Percentiles rank a stretch among this genome's conserved stretches.
phyloP scores from a whole-genome alignment of 2,797 vertebrate species.

The Phylloscopus collybita region DNA sequence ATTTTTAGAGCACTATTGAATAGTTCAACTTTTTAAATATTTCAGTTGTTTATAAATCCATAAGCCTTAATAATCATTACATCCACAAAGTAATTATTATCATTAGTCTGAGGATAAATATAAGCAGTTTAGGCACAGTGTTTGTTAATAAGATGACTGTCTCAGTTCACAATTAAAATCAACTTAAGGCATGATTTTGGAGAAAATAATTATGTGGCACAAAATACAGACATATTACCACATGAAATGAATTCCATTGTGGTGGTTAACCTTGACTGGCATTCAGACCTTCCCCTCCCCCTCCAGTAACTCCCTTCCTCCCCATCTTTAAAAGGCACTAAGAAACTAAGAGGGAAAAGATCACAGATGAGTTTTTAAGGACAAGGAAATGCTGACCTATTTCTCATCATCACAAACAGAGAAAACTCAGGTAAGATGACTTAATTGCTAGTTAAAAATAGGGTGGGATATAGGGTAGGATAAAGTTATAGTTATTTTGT shows the following conservation, averaged over 20 bases:
- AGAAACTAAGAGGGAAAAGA: not conserved
- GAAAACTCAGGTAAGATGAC: not conserved
- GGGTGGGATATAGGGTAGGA: not conserved
- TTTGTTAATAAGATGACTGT: not conserved
- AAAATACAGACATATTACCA: not conserved
- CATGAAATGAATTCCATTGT: not conserved
- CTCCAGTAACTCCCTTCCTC: not conserved
- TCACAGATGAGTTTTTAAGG: not conserved
- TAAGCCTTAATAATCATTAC: not conserved
- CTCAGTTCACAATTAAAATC: not conserved
- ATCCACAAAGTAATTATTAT: not conserved
- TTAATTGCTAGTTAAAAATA: not conserved
- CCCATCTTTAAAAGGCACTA: not conserved
- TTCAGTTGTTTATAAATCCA: not conserved
- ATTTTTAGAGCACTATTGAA: not conserved
- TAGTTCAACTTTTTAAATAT: not conserved
- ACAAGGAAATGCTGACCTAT: accelerated
- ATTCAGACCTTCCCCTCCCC: not conserved
- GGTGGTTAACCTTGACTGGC: not conserved
- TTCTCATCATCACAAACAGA: not conserved
- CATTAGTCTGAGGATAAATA: not conserved
- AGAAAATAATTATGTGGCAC: not conserved
- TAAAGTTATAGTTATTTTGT: not conserved
- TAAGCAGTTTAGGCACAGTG: not conserved
- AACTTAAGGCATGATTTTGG: not conserved